Evolutionary conservation across 2,888 invertebrate species (phyloP).

Genomic region (Cataglyphis albicans): DNA sequence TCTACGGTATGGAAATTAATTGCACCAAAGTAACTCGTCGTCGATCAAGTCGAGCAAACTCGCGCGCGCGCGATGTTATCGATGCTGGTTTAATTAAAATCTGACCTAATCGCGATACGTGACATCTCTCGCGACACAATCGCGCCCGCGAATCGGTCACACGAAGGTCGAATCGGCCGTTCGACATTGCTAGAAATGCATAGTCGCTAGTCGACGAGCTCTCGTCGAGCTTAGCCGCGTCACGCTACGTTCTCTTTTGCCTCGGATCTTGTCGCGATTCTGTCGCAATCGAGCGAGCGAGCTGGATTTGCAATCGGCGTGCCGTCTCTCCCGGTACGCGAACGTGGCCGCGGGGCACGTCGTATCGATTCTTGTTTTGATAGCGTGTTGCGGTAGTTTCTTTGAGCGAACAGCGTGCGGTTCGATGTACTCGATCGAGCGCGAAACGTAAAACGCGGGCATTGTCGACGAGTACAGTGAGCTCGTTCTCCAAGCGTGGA

Average conservation of each 20-base stretch:
- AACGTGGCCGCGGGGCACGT: conserved; percentile 70
- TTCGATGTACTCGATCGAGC: conserved; percentile 62
- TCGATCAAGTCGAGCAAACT: not conserved
- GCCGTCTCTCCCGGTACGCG: conserved; percentile 64
- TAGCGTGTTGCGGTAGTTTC: conserved; percentile 67
- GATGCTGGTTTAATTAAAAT: conserved; percentile 46
- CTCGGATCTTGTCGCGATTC: conserved; percentile 49
- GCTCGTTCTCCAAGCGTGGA: conserved; percentile 24
- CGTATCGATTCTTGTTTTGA: conserved; percentile 77
- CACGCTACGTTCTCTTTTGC: conserved; percentile 26
- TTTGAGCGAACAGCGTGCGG: conserved; percentile 53
- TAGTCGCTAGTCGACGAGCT: not conserved
- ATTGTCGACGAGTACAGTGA: conserved; percentile 36
- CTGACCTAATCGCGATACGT: conserved; percentile 49
- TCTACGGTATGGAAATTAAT: conserved; percentile 46
- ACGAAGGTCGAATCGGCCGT: not conserved
- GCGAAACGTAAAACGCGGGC: conserved; percentile 31
- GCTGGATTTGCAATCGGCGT: conserved; percentile 75
- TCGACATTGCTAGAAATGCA: conserved; percentile 27
- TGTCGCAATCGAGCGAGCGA: conserved; percentile 39
- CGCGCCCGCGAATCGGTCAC: conserved; percentile 23
- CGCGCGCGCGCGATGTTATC: conserved; percentile 30
- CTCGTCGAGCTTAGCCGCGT: conserved; percentile 16
- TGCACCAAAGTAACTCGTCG: conserved; percentile 42
- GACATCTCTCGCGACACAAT: conserved; percentile 43